Percentiles rank a stretch among this genome's conserved stretches.
phyloP scores from a whole-genome alignment of 2,888 invertebrate genomes.

The Ectropis crepuscularia region DNA sequence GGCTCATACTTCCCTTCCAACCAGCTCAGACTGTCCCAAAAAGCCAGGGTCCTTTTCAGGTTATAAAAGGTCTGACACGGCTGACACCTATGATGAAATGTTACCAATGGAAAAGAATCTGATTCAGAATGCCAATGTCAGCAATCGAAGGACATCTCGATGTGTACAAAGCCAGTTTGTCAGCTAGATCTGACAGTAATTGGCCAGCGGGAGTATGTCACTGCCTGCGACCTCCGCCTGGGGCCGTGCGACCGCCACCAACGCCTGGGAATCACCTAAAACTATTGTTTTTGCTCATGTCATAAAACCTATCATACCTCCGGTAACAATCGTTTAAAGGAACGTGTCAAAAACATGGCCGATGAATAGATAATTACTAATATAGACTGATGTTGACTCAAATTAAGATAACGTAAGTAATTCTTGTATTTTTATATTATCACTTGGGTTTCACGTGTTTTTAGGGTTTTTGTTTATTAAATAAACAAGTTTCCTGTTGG shows the following conservation, averaged over 20 bases:
- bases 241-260: slow-evolving; percentile 58
- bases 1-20: too few species aligned
- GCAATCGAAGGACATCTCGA: slow-evolving; percentile 6
- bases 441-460: background rate
- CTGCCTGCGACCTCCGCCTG: slow-evolving; percentile 45
- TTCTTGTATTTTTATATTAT: background rate
- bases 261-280: slow-evolving; percentile 59
- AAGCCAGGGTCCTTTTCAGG: too few species aligned
- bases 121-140: background rate
- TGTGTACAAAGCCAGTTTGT: slow-evolving; percentile 42
- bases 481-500: too few species aligned
- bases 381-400: too few species aligned
- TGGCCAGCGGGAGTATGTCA: slow-evolving; percentile 40
- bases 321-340: slow-evolving; percentile 39
- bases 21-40: too few species aligned
- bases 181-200: slow-evolving; percentile 38
- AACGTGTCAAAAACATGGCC: slow-evolving; percentile 18
- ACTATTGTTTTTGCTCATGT: slow-evolving; percentile 53
- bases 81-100: too few species aligned
- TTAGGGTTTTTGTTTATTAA: too few species aligned
- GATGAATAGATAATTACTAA: background rate
- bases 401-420: too few species aligned
- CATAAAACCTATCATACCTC: slow-evolving; percentile 35
- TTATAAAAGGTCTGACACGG: too few species aligned
- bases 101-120: too few species aligned